Evolutionary conservation across 2,113 vertebrate species (phyloP), one percentile per base, ranked within the genome.

Genomic region (Entosphenus tridentatus): DNA sequence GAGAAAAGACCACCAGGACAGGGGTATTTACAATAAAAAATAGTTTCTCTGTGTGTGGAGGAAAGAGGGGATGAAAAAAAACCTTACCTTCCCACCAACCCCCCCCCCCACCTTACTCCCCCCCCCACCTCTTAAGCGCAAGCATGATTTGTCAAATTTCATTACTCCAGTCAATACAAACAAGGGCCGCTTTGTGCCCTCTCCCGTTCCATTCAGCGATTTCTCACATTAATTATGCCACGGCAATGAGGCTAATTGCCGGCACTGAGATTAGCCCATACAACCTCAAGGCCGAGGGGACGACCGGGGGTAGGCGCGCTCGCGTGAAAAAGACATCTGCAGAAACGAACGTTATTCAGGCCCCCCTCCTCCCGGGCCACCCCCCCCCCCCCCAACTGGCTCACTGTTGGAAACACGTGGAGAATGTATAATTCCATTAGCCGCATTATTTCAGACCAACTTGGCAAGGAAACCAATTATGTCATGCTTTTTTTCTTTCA

Each of bases 341-440:
- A 65, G 62, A 16, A 16, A 39, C 21, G 62, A 21, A 21, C 21
- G 10, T 65, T 65, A 65, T 65, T 65, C 62, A 65, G 21, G 21
- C n/a, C 62, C 21, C 39, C 39, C 39, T 39, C 39, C 39, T 39
- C 39, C 39, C 39, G 6, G 39, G 5, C 6, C 39, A 39, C 39
- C 39, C 5, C 39, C 39, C 39, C 39, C 21, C 39, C 39, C 39
- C 21, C 21, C n/a, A 21, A 65, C n/a, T 65, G 62, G 21, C n/a
- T n/a, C n/a, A 65, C n/a, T 65, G 62, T 16, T 16, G 21, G 21
- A 65, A 65, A 65, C 62, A n/a, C 21, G 8, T 9, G 21, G 62
- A 65, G 62, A 65, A 65, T 65, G n/a, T 16, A 65, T 65, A 65
- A 65, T 65, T 65, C 62, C 62, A 65, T 65, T 65, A 65, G 62